Conservation (phyloP, 2,113 vertebrate species). For the Brachyistius frenatus region DNA sequence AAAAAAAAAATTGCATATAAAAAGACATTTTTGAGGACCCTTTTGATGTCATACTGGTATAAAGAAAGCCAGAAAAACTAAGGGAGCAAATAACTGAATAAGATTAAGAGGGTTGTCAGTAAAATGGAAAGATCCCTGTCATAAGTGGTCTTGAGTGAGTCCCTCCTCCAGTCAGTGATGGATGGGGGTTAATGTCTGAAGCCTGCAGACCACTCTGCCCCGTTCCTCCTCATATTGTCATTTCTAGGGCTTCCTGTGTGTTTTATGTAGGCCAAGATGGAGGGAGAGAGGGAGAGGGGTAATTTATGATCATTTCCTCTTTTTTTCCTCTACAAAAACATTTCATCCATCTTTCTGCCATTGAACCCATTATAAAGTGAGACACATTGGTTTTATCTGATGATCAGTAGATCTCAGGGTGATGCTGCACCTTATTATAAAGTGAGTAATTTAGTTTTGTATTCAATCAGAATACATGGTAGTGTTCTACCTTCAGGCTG, state of each 20-base stretch:
- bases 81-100: no score
- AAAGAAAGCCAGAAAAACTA: no score
- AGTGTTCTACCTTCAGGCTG: not conserved
- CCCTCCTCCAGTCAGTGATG: conserved; percentile 46
- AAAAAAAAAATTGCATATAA: no score
- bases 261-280: conserved; percentile 70
- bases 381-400: not conserved
- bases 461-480: not conserved
- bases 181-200: conserved; percentile 40
- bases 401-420: not conserved
- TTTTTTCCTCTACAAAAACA: not conserved
- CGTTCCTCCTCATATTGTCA: conserved; percentile 65
- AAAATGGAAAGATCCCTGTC: not conserved
- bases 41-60: no score
- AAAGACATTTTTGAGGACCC: no score
- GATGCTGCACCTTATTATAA: not conserved
- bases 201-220: conserved; percentile 36
- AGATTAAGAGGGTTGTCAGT: not conserved
- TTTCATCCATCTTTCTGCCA: not conserved
- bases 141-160: not conserved
- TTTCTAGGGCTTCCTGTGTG: conserved; percentile 65
- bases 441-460: not conserved
- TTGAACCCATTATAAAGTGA: not conserved
- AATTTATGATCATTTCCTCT: not conserved
- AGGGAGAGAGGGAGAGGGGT: not conserved